Evolutionary conservation across 2,888 invertebrate genomes (phyloP), one percentile per base, ranked within the genome.

Genomic region (Microdon myrmicae): DNA sequence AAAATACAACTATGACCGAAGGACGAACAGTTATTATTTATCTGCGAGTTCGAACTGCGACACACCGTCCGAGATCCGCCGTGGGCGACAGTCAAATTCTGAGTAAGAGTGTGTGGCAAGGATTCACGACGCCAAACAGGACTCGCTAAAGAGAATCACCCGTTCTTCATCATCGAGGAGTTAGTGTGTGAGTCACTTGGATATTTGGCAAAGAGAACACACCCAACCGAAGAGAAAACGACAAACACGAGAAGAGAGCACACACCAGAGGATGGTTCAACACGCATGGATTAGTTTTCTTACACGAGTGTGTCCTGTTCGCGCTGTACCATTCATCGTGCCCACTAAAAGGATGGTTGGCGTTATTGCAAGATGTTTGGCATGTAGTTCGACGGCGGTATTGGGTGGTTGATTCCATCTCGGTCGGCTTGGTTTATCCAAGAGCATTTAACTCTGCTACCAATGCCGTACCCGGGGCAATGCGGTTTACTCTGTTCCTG

Each of bases 101-200:
- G 37, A 64, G 64, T 64, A 58, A 64, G 61, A 53, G 51, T 47
- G 17, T n/a, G 8, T 10, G 20, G 38, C 45, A 58, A 64, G 64
- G 64, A 60, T 26, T 38, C 43, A 55, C 23, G 28, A 23, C 9
- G 31, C 32, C 20, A 19, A 12, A 6, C 43, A 51, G 56, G 56
- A 56, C 49, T 35, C 32, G 8, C 9, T 13, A 3, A 28, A 34
- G 34, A 19, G 34, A 25, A 4, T 19, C 32, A n/a, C n/a, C n/a
- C n/a, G n/a, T n/a, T n/a, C n/a, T n/a, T n/a, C 37, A 34, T 43
- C 17, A 5, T 48, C 16, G 45, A 25, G 49, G 34, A 39, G 9
- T 3, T 7, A 14, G 14, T 10, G 10, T 25, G 13, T 8, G 17
- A 16, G 23, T 17, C 9, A 19, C 3, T 19, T 17, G 0, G 44